These are phyloP conservation scores for Lottia gigantea DNA, from an alignment of 2,888 invertebrate genomes.

Conservation along the genomic window DNA sequence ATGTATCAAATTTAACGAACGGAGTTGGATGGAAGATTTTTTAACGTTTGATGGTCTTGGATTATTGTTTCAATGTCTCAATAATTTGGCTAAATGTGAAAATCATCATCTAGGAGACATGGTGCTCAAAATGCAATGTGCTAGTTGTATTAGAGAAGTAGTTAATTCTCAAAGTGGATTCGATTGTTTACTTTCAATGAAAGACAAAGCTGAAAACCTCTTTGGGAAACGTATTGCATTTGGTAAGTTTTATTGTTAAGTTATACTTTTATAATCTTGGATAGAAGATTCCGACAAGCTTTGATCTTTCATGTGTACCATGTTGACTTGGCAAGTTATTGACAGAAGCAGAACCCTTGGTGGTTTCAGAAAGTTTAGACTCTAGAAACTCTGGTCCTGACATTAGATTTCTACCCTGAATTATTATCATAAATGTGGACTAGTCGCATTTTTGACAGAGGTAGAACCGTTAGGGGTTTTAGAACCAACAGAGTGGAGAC, in stretches of 20 bases:
- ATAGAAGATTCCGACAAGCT: too few relatives aligned
- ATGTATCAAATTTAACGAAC: slow-evolving; percentile 52
- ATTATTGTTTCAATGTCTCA: slow-evolving; percentile 53
- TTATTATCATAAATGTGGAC: too few relatives aligned
- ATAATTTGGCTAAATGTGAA: slow-evolving; percentile 46
- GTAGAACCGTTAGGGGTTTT: too few relatives aligned
- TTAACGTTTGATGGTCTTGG: slow-evolving; percentile 59
- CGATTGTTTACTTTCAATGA: slow-evolving; percentile 64
- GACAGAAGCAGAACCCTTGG: too few relatives aligned
- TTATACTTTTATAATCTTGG: too few relatives aligned
- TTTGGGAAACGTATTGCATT: slow-evolving; percentile 59
- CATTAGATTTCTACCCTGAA: too few relatives aligned
- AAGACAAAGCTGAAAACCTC: slow-evolving; percentile 53
- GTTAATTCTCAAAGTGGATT: slow-evolving; percentile 70
- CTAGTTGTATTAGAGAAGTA: slow-evolving; percentile 69
- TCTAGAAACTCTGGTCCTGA: too few relatives aligned
- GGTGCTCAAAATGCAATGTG: slow-evolving; percentile 67
- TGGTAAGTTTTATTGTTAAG: slow-evolving; percentile 35
- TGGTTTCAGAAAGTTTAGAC: too few relatives aligned
- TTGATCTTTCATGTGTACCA: too few relatives aligned
- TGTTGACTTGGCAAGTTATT: too few relatives aligned
- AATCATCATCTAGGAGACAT: slow-evolving; percentile 55
- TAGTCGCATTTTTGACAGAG: too few relatives aligned
- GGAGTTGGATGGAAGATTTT: slow-evolving; percentile 59
- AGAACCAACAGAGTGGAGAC: too few relatives aligned